phyloP scores from a whole-genome alignment of 1,140 invertebrate genomes.

The Meloidogyne exigua region DNA sequence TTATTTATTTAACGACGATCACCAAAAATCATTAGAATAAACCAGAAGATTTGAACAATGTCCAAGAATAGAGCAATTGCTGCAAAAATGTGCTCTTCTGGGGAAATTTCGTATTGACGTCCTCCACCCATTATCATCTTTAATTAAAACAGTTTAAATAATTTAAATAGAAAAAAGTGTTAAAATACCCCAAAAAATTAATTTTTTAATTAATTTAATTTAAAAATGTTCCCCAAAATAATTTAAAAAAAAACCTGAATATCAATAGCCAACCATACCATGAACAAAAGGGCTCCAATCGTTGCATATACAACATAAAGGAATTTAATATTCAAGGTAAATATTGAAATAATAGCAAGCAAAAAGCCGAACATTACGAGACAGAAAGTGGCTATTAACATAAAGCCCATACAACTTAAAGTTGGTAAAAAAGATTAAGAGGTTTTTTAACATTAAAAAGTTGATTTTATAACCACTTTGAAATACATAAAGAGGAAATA shows the following conservation, averaged over 20 bases:
- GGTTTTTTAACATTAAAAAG: no score
- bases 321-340: slow-evolving; percentile 41
- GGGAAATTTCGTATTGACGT: slow-evolving; percentile 69
- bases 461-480: no score
- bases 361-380: slow-evolving; percentile 57
- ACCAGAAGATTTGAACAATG: slow-evolving; percentile 63
- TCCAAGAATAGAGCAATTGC: slow-evolving; percentile 69
- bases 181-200: no score
- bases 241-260: slow-evolving; percentile 66
- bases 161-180: no score
- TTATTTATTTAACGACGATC: slow-evolving; percentile 14
- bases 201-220: no score
- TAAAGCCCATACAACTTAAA: slow-evolving; percentile 52
- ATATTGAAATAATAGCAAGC: slow-evolving; percentile 18
- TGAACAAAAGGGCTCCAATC: slow-evolving; percentile 55
- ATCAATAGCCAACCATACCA: slow-evolving; percentile 71
- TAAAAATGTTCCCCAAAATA: no score
- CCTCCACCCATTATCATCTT: slow-evolving; percentile 71
- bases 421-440: neutral
- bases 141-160: neutral
- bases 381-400: slow-evolving; percentile 60
- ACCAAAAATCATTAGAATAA: slow-evolving; percentile 48
- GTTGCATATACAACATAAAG: slow-evolving; percentile 55
- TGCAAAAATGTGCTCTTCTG: slow-evolving; percentile 73
- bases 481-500: no score